Evolutionary conservation across 2,113 vertebrate genomes (phyloP).

Genomic region (Cercocebus atys): DNA sequence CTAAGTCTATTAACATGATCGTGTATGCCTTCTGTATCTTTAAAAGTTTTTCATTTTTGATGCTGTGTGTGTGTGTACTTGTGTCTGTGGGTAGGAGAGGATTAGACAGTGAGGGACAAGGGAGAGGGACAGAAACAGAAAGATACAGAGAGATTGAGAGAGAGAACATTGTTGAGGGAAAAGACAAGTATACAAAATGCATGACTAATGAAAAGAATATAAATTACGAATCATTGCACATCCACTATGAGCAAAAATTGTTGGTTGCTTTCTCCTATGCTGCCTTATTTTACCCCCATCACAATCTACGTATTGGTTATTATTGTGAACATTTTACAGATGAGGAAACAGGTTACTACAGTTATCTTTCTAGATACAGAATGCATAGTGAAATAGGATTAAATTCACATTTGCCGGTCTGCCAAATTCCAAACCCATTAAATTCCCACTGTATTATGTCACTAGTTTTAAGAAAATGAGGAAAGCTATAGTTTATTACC

Average conservation of each 20-base stretch:
- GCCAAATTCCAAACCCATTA: not conserved
- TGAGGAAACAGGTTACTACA: not conserved
- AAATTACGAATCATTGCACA: not conserved
- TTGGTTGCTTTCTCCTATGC: not conserved
- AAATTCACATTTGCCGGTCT: not conserved
- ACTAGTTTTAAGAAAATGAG: not conserved
- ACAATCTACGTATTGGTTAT: not conserved
- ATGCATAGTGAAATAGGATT: not conserved
- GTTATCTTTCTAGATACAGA: not conserved
- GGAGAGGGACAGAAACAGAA: not conserved
- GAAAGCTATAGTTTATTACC: not conserved
- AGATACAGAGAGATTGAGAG: not conserved
- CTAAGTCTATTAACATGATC: not conserved
- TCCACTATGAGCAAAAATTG: not conserved
- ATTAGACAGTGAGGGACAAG: not conserved
- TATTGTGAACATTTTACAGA: not conserved
- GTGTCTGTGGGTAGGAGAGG: not conserved
- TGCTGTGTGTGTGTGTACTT: not conserved
- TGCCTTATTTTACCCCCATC: not conserved
- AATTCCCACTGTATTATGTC: not conserved
- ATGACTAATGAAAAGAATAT: not conserved
- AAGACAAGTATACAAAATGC: not conserved
- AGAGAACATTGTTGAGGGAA: not conserved
- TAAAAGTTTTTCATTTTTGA: not conserved
- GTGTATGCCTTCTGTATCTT: not conserved